These are phyloP conservation scores for Scalopus aquaticus DNA, from an alignment of 2,113 vertebrate genomes.

Conservation along the genomic window DNA sequence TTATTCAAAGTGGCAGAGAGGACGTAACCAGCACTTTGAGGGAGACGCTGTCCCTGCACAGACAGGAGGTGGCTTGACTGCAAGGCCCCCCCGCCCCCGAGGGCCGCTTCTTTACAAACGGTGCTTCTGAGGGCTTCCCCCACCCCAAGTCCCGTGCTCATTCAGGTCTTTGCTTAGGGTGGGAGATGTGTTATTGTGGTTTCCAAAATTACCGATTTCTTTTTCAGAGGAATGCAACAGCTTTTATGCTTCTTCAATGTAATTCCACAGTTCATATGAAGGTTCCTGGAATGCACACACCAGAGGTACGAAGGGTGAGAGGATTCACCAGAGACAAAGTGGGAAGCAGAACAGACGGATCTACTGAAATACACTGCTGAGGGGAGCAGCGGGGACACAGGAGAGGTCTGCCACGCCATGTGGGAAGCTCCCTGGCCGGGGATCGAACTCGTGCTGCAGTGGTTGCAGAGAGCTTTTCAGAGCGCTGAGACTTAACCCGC, in stretches of 20 bases:
- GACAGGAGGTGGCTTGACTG: accelerated
- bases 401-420: too few relatives aligned
- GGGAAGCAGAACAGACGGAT: too few relatives aligned
- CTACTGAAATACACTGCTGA: too few relatives aligned
- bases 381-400: too few relatives aligned
- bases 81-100: accelerated
- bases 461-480: too few relatives aligned
- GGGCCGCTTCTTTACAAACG: accelerated
- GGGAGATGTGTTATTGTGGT: neutral
- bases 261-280: neutral
- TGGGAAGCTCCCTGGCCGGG: too few relatives aligned
- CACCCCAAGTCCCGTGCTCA: neutral
- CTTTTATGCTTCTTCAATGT: neutral
- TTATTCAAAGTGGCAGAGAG: neutral
- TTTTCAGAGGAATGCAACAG: neutral
- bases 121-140: accelerated
- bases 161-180: neutral
- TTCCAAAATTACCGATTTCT: neutral
- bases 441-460: too few relatives aligned
- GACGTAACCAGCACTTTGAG: neutral
- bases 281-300: neutral
- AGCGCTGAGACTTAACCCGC: too few relatives aligned
- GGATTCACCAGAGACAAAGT: too few relatives aligned
- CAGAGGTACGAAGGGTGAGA: too few relatives aligned
- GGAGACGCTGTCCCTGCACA: too few relatives aligned